These are phyloP conservation scores for Anhinga rufa DNA, from an alignment of 2,113 vertebrate species.

Conservation along the genomic window DNA sequence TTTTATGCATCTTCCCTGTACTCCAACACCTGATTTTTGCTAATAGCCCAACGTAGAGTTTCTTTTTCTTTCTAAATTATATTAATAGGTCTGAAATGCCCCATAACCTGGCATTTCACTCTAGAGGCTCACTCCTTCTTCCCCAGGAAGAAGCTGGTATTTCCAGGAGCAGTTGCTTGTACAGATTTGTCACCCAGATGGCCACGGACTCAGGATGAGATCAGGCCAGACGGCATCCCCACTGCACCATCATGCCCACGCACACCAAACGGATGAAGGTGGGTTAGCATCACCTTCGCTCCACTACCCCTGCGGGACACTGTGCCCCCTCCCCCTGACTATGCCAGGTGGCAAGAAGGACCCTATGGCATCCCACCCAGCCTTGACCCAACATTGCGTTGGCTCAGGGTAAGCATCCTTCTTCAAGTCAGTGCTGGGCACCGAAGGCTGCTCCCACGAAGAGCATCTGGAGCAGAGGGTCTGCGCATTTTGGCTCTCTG, in stretches of 20 bases:
- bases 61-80: conserved; percentile 5
- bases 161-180: background rate
- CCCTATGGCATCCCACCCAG: background rate
- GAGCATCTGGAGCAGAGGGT: background rate
- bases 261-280: background rate
- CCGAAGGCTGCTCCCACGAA: background rate
- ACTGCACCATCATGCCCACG: accelerated
- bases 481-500: background rate
- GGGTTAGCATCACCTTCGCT: background rate
- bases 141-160: background rate
- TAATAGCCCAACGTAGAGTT: background rate
- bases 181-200: background rate
- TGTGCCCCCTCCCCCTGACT: background rate
- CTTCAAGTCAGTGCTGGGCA: background rate
- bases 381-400: background rate
- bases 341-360: background rate
- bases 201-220: accelerated
- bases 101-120: background rate
- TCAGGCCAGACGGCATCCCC: background rate
- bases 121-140: background rate
- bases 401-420: background rate
- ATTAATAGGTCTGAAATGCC: background rate
- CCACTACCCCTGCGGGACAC: accelerated
- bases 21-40: background rate
- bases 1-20: background rate